Percentiles rank a stretch among this genome's conserved stretches.
Evolutionary conservation across 2,113 vertebrate species (phyloP).

Genomic region (Phrynosoma platyrhinos): DNA sequence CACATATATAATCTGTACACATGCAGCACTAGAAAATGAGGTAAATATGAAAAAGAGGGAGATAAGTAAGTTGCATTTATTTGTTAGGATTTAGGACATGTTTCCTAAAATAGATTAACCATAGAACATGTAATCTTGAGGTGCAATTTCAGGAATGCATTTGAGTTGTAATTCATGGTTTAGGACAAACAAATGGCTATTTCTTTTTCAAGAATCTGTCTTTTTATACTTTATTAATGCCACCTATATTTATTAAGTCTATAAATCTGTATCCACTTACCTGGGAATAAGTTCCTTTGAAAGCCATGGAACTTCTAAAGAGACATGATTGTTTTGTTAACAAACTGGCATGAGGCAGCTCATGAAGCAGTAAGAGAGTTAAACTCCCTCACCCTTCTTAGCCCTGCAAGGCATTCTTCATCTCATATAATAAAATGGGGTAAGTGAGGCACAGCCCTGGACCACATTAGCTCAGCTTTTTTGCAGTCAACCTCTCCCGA

Average conservation of each 20-base stretch:
- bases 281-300: neutral
- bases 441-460: neutral
- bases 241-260: neutral
- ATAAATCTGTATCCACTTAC: neutral
- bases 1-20: neutral
- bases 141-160: neutral
- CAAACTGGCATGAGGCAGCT: neutral
- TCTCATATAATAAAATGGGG: neutral
- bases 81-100: neutral
- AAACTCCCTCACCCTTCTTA: neutral
- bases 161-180: neutral
- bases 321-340: neutral
- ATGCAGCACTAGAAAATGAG: neutral
- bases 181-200: fast-evolving
- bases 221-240: neutral
- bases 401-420: neutral
- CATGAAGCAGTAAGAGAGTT: conserved; percentile 2
- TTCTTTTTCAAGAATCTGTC: neutral
- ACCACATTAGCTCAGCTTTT: no score
- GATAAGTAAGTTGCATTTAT: neutral
- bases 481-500: no score
- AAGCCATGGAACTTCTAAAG: neutral
- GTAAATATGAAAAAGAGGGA: neutral
- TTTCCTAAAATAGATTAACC: conserved; percentile 4
- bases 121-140: neutral